These are phyloP conservation scores for Vidua chalybeata DNA, from an alignment of 2,113 vertebrate species.

Conservation along the genomic window DNA sequence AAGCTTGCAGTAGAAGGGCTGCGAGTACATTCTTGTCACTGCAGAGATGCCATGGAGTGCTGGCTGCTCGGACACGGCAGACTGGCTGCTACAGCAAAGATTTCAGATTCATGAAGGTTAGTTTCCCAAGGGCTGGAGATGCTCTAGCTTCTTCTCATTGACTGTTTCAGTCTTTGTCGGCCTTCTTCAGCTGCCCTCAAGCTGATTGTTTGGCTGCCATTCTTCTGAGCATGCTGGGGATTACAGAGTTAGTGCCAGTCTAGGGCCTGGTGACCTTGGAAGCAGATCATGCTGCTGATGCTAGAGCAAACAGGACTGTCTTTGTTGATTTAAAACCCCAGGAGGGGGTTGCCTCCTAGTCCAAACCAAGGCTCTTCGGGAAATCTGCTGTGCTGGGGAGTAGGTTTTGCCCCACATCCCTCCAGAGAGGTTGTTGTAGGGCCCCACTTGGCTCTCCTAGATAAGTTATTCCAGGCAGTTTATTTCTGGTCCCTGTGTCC, in stretches of 20 bases:
- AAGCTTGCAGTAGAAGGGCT: not conserved
- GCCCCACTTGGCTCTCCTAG: not conserved
- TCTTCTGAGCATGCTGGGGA: not conserved
- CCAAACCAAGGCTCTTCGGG: not conserved
- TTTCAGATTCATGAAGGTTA: not conserved
- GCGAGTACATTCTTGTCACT: not conserved
- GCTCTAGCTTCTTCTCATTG: not conserved
- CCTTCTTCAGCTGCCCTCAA: not conserved
- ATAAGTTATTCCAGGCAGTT: not conserved
- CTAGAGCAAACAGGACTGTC: not conserved
- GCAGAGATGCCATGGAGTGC: not conserved
- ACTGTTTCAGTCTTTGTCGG: not conserved
- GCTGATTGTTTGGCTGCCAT: not conserved
- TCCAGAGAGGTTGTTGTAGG: accelerated
- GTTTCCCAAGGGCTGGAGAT: not conserved
- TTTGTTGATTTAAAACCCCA: not conserved
- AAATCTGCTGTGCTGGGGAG: not conserved
- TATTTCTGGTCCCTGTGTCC: not conserved
- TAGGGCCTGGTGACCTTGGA: not conserved
- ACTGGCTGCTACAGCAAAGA: constrained; percentile 27
- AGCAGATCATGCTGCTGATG: not conserved
- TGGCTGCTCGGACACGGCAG: accelerated
- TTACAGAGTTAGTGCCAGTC: not conserved
- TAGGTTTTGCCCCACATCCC: not conserved
- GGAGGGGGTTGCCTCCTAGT: not conserved